These are phyloP conservation scores for Cheirogaleus medius DNA, from an alignment of 2,113 vertebrate species.

Conservation along the genomic window DNA sequence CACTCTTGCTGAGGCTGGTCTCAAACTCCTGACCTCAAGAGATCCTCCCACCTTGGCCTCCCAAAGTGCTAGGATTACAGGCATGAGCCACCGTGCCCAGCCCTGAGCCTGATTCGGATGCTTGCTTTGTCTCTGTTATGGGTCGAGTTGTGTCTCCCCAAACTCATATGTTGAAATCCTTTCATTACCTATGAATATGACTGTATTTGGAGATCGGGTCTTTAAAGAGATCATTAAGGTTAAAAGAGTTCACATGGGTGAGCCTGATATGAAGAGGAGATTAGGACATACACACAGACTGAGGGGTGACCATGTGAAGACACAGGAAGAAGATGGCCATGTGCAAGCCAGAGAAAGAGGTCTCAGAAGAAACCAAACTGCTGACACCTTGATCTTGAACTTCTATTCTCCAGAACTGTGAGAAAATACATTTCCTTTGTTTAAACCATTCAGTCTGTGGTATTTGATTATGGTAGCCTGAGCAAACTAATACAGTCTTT, in stretches of 20 bases:
- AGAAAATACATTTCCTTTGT: not conserved
- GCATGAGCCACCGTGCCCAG: no score
- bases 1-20: no score
- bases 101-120: not conserved
- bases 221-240: not conserved
- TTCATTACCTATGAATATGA: not conserved
- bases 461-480: not conserved
- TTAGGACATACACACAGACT: not conserved
- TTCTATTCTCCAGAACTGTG: not conserved
- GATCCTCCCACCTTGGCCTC: no score
- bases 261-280: not conserved
- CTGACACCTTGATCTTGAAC: no score
- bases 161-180: not conserved
- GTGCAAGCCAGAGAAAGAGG: not conserved
- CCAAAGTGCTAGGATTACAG: no score
- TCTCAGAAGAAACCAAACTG: not conserved
- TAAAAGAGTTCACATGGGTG: not conserved
- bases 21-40: no score
- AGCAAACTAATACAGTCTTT: not conserved
- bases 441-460: not conserved
- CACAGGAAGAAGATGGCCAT: not conserved
- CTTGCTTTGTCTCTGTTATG: not conserved
- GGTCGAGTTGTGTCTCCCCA: not conserved
- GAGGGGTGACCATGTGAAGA: no score
- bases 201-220: not conserved